A percentile compares a stretch with the other conserved stretches of the same genome.
These are phyloP conservation scores for Tragelaphus eurycerus DNA, from an alignment of 2,797 vertebrate species.

Conservation along the genomic window DNA sequence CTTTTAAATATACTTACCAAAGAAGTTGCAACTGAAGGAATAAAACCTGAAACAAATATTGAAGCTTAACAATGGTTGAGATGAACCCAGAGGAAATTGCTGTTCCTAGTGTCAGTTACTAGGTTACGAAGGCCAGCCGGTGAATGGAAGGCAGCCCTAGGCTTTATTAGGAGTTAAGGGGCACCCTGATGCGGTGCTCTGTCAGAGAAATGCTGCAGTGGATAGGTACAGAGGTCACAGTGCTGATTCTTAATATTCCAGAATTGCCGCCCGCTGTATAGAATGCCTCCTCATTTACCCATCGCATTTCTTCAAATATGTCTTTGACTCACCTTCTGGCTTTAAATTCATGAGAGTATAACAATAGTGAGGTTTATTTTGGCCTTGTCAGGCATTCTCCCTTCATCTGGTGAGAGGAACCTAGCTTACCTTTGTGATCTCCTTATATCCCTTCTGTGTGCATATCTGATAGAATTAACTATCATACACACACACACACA, in stretches of 20 bases:
- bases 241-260: neutral
- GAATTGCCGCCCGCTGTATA: neutral
- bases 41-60: neutral
- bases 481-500: neutral
- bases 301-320: neutral
- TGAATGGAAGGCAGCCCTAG: accelerated
- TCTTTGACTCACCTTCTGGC: neutral
- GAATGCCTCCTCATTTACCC: neutral
- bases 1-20: neutral
- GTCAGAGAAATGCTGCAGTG: neutral
- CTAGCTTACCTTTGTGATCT: neutral
- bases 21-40: neutral
- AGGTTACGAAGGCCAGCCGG: neutral
- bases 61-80: neutral
- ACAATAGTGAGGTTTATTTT: neutral
- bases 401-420: neutral
- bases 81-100: neutral
- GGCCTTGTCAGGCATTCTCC: accelerated
- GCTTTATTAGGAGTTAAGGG: neutral
- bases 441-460: neutral
- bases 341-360: neutral
- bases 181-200: neutral
- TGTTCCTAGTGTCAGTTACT: neutral
- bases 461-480: neutral
- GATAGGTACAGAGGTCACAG: no score